These are phyloP conservation scores for Acropora yongei DNA, from an alignment of 64 coral and sea anemone species.

Conservation along the genomic window DNA sequence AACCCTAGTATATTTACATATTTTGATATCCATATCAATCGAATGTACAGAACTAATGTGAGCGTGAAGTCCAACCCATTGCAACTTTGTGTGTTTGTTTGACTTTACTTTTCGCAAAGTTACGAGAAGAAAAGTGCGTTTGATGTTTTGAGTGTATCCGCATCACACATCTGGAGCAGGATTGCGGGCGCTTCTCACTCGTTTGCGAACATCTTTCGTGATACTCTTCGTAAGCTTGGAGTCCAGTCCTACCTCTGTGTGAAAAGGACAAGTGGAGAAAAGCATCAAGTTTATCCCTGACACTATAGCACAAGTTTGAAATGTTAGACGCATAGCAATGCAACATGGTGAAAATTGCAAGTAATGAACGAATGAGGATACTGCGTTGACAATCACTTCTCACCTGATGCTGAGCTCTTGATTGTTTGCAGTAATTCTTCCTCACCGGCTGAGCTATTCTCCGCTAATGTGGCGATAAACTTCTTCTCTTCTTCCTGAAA, in stretches of 20 bases:
- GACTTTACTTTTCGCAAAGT: too few species aligned
- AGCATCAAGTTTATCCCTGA: too few species aligned
- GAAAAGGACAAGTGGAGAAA: neutral
- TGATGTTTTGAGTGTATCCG: neutral
- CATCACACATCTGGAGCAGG: constrained; percentile 32
- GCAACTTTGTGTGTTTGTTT: too few species aligned
- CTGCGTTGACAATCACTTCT: neutral
- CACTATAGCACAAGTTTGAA: too few species aligned
- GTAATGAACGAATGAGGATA: too few species aligned
- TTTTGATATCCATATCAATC: too few species aligned
- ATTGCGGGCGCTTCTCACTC: constrained; percentile 43
- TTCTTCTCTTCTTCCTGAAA: constrained; percentile 88
- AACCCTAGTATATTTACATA: too few species aligned
- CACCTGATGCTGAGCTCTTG: constrained; percentile 86
- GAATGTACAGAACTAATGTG: too few species aligned
- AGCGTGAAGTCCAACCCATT: too few species aligned
- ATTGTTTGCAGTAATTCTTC: constrained; percentile 82
- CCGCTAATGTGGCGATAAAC: constrained; percentile 82
- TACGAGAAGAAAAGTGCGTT: too few species aligned
- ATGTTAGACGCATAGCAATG: too few species aligned
- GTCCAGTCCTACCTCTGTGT: constrained; percentile 82
- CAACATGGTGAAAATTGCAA: too few species aligned
- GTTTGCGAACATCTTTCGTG: constrained; percentile 81
- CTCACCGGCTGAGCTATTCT: constrained; percentile 81
- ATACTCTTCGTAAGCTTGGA: constrained; percentile 74